Conservation (phyloP, 2,888 invertebrate species). For the Euproctis similis region DNA sequence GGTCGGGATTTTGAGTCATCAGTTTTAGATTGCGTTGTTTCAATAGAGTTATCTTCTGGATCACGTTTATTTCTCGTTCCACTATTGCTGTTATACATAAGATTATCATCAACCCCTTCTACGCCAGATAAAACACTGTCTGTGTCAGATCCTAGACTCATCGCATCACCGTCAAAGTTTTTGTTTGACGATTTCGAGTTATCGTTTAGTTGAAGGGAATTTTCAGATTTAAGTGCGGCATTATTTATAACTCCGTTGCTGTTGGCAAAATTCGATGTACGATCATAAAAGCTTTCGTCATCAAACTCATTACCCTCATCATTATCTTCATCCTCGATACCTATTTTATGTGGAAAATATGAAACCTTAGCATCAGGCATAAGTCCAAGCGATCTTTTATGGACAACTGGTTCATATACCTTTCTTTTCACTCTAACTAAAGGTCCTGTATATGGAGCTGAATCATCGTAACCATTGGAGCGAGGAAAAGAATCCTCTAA, state of each 20-base stretch:
- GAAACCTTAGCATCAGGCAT: conserved; percentile 51
- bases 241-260: conserved; percentile 21
- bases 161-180: conserved; percentile 27
- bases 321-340: conserved; percentile 60
- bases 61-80: conserved; percentile 40
- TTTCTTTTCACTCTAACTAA: conserved; percentile 60
- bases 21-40: conserved; percentile 13
- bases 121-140: conserved; percentile 54
- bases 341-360: conserved; percentile 48
- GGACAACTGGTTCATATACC: conserved; percentile 31
- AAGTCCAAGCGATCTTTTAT: conserved; percentile 46
- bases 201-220: conserved; percentile 14
- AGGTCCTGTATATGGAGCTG: conserved; percentile 38
- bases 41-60: conserved; percentile 19
- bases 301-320: conserved; percentile 70
- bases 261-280: conserved; percentile 43
- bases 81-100: conserved; percentile 50
- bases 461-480: conserved; percentile 37
- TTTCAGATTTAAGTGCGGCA: conserved; percentile 7
- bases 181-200: conserved; percentile 18
- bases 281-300: conserved; percentile 65
- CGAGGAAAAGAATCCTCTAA: conserved; percentile 64
- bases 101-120: conserved; percentile 56
- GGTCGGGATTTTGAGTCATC: conserved; percentile 25
- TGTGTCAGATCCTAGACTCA: conserved; percentile 53